Percentiles rank a stretch among this genome's conserved stretches.
phyloP scores from a whole-genome alignment of 2,113 vertebrate genomes.

The Hydrolagus affinis region DNA sequence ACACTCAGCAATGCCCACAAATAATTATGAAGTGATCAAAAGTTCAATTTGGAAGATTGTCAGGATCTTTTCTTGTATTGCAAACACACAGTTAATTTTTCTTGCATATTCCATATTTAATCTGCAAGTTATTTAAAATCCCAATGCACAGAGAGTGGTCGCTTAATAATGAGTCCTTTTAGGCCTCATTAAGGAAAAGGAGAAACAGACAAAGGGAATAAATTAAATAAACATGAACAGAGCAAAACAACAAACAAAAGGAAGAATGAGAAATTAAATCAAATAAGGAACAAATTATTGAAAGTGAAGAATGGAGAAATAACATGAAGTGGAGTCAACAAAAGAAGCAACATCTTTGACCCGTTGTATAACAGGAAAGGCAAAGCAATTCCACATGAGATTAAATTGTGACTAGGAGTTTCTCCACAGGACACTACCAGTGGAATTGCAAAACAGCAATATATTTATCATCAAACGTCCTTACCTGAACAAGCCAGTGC shows the following conservation, averaged over 20 bases:
- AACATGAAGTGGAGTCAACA: neutral
- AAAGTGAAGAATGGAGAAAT: neutral
- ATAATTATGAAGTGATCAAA: too few relatives aligned
- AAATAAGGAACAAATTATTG: neutral
- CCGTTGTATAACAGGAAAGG: neutral
- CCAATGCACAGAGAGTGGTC: too few relatives aligned
- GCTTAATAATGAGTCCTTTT: neutral
- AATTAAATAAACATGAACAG: neutral
- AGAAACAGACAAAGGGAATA: conserved; percentile 2
- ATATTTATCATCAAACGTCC: neutral
- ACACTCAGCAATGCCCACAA: too few relatives aligned
- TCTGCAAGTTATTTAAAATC: neutral
- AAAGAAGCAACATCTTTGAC: neutral
- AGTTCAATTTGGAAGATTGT: too few relatives aligned
- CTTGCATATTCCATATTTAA: neutral
- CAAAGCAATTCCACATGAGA: neutral
- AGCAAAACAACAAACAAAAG: neutral
- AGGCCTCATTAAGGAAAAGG: neutral
- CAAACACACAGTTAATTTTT: neutral
- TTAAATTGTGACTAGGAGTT: neutral
- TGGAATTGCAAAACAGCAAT: neutral
- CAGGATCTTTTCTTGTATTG: too few relatives aligned
- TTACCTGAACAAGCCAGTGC: too few relatives aligned
- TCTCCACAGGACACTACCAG: neutral
- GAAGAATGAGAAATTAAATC: neutral